These are phyloP conservation scores for Girardinichthys multiradiatus DNA, from an alignment of 2,113 vertebrate genomes.

Conservation along the genomic window DNA sequence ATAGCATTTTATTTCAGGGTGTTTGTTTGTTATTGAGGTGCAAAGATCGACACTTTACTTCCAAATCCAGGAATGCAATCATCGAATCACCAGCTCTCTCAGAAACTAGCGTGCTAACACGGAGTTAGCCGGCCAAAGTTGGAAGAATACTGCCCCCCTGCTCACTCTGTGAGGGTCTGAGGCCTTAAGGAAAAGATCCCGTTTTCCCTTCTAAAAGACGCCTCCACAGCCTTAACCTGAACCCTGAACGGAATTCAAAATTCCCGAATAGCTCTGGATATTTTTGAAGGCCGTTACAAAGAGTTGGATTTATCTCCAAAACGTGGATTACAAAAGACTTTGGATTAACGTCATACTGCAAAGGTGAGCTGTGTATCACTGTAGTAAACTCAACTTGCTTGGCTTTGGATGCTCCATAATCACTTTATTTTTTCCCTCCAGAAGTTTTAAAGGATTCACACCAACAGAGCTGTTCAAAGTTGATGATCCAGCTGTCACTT, in stretches of 20 bases:
- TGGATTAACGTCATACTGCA: slow-evolving; percentile 15
- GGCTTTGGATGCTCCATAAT: not conserved
- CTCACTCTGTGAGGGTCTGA: slow-evolving; percentile 55
- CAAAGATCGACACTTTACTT: slow-evolving; percentile 41
- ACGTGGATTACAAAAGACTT: slow-evolving; percentile 45
- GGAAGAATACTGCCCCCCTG: slow-evolving; percentile 48
- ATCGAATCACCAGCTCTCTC: slow-evolving; percentile 53
- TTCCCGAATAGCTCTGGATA: slow-evolving; percentile 40
- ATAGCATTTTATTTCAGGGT: slow-evolving; percentile 6
- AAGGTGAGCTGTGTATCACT: slow-evolving; percentile 66
- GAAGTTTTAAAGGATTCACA: not conserved
- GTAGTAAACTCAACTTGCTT: not conserved
- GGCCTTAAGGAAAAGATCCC: slow-evolving; percentile 62
- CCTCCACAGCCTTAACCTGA: slow-evolving; percentile 36
- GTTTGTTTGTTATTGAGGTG: slow-evolving; percentile 7
- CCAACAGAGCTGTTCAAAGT: not conserved
- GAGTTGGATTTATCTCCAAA: slow-evolving; percentile 32
- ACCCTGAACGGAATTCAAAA: slow-evolving; percentile 32
- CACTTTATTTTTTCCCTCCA: not conserved
- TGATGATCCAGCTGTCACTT: not conserved
- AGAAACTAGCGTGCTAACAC: slow-evolving; percentile 59
- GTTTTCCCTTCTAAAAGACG: slow-evolving; percentile 13
- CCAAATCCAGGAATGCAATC: slow-evolving; percentile 53
- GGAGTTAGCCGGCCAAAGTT: slow-evolving; percentile 64
- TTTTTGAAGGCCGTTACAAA: slow-evolving; percentile 9